A percentile compares a stretch with the other conserved stretches of the same genome.
These are phyloP conservation scores for Dascyllus trimaculatus DNA, from an alignment of 2,113 vertebrate species.

Conservation along the genomic window DNA sequence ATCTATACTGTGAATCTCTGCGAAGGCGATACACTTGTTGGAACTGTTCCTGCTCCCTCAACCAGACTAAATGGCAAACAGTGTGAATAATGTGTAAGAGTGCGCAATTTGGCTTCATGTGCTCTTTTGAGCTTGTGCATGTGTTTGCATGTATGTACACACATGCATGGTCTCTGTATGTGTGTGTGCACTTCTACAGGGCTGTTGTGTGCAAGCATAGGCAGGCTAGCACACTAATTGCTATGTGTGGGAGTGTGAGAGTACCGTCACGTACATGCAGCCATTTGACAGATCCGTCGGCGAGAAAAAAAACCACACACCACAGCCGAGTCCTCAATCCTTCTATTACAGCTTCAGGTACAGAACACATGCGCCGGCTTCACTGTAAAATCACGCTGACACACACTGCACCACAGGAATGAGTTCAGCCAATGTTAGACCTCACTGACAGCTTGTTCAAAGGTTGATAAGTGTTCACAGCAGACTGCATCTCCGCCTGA, in stretches of 20 bases:
- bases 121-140: background rate
- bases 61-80: background rate
- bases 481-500: slow-evolving; percentile 10
- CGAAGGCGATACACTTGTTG: background rate
- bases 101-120: background rate
- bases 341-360: slow-evolving; percentile 46
- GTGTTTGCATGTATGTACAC: background rate
- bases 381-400: slow-evolving; percentile 20
- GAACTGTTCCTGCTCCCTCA: slow-evolving; percentile 13
- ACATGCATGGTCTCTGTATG: background rate
- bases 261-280: slow-evolving; percentile 50
- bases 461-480: slow-evolving; percentile 36
- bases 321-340: slow-evolving; percentile 43
- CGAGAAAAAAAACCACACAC: slow-evolving; percentile 2
- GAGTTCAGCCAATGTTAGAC: slow-evolving; percentile 13
- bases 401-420: slow-evolving; percentile 18
- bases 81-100: background rate
- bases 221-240: slow-evolving; percentile 56
- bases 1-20: slow-evolving; percentile 1
- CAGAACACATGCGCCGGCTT: background rate
- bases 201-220: slow-evolving; percentile 28
- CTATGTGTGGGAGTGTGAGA: slow-evolving; percentile 64
- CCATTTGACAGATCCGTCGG: slow-evolving; percentile 55
- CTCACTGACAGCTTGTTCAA: slow-evolving; percentile 31
- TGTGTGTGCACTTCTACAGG: background rate